These are phyloP conservation scores for Barnardius zonarius DNA, from an alignment of 2,113 vertebrate genomes.

Conservation along the genomic window DNA sequence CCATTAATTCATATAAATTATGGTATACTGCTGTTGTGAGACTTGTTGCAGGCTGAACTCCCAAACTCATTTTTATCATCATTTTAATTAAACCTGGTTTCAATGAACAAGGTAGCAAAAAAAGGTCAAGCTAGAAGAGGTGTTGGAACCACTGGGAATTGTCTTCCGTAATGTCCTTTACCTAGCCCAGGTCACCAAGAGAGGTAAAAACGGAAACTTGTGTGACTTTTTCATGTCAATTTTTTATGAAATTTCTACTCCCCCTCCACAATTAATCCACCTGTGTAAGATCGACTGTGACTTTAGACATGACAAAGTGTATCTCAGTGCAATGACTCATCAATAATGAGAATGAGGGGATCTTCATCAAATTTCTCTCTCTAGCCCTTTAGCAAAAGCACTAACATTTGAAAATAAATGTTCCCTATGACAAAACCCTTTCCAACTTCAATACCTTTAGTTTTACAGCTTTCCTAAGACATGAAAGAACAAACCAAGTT, in stretches of 20 bases:
- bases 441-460: neutral
- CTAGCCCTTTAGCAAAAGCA: neutral
- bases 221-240: neutral
- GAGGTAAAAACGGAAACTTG: neutral
- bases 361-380: neutral
- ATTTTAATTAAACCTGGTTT: conserved; percentile 32
- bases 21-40: neutral
- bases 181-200: neutral
- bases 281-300: neutral
- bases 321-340: neutral
- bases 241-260: neutral
- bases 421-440: neutral
- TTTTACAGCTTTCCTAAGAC: neutral
- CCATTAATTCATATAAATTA: neutral
- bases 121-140: neutral
- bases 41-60: neutral
- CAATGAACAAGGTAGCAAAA: neutral
- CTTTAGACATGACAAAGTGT: neutral
- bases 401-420: neutral
- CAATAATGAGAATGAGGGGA: neutral
- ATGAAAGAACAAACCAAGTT: neutral
- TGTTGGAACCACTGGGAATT: neutral
- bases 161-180: neutral
- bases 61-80: neutral
- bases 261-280: neutral